These are phyloP conservation scores for Hemicrepidius hirtus DNA, from an alignment of 2,888 invertebrate species.

Conservation along the genomic window DNA sequence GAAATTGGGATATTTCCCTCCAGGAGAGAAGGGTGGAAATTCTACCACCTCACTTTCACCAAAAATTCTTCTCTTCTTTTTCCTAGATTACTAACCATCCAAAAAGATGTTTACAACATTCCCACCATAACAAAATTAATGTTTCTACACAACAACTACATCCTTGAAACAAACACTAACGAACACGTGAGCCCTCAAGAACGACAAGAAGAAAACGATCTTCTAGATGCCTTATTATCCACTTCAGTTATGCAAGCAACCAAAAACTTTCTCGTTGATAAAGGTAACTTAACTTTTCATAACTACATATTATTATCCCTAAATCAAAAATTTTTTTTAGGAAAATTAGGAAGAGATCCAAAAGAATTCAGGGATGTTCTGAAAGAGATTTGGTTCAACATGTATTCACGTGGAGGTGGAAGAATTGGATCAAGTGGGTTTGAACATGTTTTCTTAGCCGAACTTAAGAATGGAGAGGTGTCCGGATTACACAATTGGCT, in stretches of 20 bases:
- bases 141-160: slow-evolving; percentile 89
- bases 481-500: slow-evolving; percentile 95
- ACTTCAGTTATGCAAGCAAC: slow-evolving; percentile 85
- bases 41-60: too few species aligned
- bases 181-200: slow-evolving; percentile 87
- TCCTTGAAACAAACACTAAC: slow-evolving; percentile 81
- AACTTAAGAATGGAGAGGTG: slow-evolving; percentile 86
- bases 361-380: slow-evolving; percentile 83
- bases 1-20: too few species aligned
- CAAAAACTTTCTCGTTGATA: slow-evolving; percentile 79
- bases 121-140: slow-evolving; percentile 84
- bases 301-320: background rate
- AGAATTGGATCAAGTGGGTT: slow-evolving; percentile 92
- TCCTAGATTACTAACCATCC: slow-evolving; percentile 80
- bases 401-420: slow-evolving; percentile 87
- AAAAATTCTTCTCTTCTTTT: background rate
- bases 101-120: slow-evolving; percentile 78
- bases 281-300: too few species aligned
- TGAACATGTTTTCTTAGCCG: slow-evolving; percentile 94
- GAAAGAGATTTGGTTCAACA: slow-evolving; percentile 85
- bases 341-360: slow-evolving; percentile 76
- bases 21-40: too few species aligned
- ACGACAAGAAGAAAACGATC: slow-evolving; percentile 84
- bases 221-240: slow-evolving; percentile 85
- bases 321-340: background rate